phyloP scores from a whole-genome alignment of 2,888 invertebrate species.

The Alloplasta piceator region DNA sequence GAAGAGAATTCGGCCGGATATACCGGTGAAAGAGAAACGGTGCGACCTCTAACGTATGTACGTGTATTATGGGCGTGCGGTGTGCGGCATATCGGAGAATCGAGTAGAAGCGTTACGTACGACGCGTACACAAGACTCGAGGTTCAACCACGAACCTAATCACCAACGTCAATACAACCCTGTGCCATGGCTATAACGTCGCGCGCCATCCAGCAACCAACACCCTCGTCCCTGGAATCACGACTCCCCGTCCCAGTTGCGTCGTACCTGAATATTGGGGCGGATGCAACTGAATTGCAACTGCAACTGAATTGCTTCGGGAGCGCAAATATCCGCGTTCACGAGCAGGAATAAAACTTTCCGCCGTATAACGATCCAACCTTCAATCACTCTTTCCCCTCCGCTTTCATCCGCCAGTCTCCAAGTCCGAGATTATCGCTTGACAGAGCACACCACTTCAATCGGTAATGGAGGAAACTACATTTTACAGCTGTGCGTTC shows the following conservation, averaged over 20 bases:
- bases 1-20: slow-evolving; percentile 23
- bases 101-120: slow-evolving; percentile 51
- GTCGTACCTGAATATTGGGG: no score
- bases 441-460: neutral
- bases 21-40: slow-evolving; percentile 42
- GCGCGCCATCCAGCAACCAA: neutral
- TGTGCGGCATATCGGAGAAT: slow-evolving; percentile 39
- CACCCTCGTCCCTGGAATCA: no score
- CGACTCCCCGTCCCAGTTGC: no score
- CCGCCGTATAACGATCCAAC: slow-evolving; percentile 30
- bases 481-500: neutral
- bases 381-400: slow-evolving; percentile 4
- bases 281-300: slow-evolving; percentile 58
- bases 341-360: slow-evolving; percentile 46
- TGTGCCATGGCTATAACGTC: slow-evolving; percentile 40
- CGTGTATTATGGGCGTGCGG: neutral
- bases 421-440: slow-evolving; percentile 32
- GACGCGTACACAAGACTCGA: slow-evolving; percentile 46
- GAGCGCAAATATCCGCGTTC: slow-evolving; percentile 50
- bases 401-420: neutral
- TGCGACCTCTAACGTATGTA: slow-evolving; percentile 29
- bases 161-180: slow-evolving; percentile 65
- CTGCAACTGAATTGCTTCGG: slow-evolving; percentile 52
- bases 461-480: slow-evolving; percentile 1
- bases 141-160: slow-evolving; percentile 64